Evolutionary conservation across 1,140 invertebrate species (phyloP).

Genomic region (Drosophila burlai): DNA sequence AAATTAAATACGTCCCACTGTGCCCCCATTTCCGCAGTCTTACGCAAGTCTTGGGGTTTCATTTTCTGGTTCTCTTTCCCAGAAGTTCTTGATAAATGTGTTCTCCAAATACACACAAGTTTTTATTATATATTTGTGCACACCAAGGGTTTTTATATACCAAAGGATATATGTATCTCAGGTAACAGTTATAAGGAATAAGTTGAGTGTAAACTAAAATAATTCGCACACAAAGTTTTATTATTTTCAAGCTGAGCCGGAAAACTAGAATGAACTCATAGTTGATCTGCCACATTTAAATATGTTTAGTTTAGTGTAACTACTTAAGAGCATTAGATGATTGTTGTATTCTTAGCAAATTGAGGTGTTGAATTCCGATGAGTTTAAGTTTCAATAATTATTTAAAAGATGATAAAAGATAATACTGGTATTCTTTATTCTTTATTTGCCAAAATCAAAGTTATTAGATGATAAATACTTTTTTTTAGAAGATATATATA

Average conservation of each 20-base stretch:
- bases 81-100: constrained; percentile 13
- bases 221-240: neutral
- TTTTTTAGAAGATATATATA: too few relatives aligned
- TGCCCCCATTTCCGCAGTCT: constrained; percentile 25
- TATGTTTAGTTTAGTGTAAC: neutral
- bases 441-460: neutral
- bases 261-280: neutral
- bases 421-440: neutral
- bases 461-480: too few relatives aligned
- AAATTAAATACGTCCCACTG: constrained; percentile 17
- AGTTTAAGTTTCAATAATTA: neutral
- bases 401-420: neutral
- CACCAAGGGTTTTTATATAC: neutral
- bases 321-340: neutral
- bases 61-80: constrained; percentile 1
- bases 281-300: too few relatives aligned
- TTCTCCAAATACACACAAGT: constrained; percentile 1
- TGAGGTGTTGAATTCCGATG: neutral
- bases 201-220: neutral
- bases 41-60: constrained; percentile 2
- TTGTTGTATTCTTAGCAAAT: too few relatives aligned
- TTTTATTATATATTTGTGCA: neutral
- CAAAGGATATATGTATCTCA: neutral
- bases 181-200: neutral
- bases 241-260: neutral